phyloP scores from a whole-genome alignment of 2,888 invertebrate species.

The Cryptophagus acutangulus region DNA sequence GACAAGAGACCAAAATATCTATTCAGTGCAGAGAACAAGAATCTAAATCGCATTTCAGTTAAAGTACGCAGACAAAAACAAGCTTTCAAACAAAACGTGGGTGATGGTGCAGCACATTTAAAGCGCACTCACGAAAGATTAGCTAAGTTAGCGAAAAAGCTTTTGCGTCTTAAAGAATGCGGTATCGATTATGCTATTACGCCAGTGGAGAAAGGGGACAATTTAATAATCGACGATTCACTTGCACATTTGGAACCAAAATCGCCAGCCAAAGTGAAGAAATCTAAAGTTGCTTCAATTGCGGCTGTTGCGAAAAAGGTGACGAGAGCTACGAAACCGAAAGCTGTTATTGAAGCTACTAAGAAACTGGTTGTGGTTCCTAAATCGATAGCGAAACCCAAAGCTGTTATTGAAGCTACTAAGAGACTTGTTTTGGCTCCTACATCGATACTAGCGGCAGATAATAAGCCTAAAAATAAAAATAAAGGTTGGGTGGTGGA shows the following conservation, averaged over 20 bases:
- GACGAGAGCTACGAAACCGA: background rate
- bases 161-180: constrained; percentile 48
- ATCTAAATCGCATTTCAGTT: constrained; percentile 49
- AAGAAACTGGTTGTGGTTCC: no score
- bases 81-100: constrained; percentile 49
- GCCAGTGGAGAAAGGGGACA: constrained; percentile 52
- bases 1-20: constrained; percentile 57
- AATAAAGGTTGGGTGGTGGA: no score
- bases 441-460: no score
- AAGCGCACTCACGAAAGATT: constrained; percentile 47
- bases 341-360: no score
- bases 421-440: no score
- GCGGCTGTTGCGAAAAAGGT: background rate
- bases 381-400: no score
- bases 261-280: background rate
- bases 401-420: no score
- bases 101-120: constrained; percentile 45
- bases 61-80: constrained; percentile 46
- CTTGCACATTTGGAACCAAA: constrained; percentile 11
- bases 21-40: constrained; percentile 45
- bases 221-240: no score
- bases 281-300: background rate
- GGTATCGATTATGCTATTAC: constrained; percentile 54
- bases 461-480: no score
- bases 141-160: constrained; percentile 48